phyloP scores from a whole-genome alignment of 1,140 invertebrate genomes.

The Brachionus plicatilis region DNA sequence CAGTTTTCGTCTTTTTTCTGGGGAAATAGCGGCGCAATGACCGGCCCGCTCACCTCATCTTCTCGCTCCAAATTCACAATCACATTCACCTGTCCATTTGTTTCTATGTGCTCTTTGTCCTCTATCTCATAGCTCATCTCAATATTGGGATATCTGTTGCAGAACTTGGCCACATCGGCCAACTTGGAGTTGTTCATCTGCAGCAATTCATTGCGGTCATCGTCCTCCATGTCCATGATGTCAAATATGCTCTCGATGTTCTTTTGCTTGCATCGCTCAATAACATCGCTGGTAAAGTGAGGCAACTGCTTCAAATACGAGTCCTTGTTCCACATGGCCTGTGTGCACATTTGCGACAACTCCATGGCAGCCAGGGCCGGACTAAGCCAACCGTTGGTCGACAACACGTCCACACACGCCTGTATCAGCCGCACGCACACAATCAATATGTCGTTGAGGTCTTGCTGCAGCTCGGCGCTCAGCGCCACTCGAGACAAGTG shows the following conservation, averaged over 20 bases:
- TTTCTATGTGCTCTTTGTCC: constrained; percentile 13
- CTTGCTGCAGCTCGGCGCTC: constrained; percentile 84
- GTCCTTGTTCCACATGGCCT: constrained; percentile 99
- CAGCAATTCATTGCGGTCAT: constrained; percentile 76
- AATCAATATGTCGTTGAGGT: constrained; percentile 81
- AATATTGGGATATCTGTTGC: constrained; percentile 97
- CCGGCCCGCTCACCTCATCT: constrained; percentile 85
- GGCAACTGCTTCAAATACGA: constrained; percentile 93
- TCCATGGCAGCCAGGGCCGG: constrained; percentile 99
- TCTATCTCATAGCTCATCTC: constrained; percentile 67
- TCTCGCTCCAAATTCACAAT: constrained; percentile 88
- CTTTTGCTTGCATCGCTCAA: constrained; percentile 84
- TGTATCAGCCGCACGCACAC: constrained; percentile 78
- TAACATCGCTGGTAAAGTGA: constrained; percentile 82
- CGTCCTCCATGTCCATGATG: constrained; percentile 95
- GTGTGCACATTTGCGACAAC: constrained; percentile 96
- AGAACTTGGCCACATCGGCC: constrained; percentile 94
- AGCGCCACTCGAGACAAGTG: constrained; percentile 80
- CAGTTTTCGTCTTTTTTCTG: constrained; percentile 98
- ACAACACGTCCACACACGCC: constrained; percentile 96
- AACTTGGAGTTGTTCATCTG: constrained; percentile 74
- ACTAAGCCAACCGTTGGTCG: constrained; percentile 92
- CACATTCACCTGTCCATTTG: constrained; percentile 60
- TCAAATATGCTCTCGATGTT: constrained; percentile 93
- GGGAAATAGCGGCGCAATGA: constrained; percentile 95